A percentile compares a stretch with the other conserved stretches of the same genome.
Conservation (phyloP, 2,888 invertebrate species). For the Drepana falcataria region DNA sequence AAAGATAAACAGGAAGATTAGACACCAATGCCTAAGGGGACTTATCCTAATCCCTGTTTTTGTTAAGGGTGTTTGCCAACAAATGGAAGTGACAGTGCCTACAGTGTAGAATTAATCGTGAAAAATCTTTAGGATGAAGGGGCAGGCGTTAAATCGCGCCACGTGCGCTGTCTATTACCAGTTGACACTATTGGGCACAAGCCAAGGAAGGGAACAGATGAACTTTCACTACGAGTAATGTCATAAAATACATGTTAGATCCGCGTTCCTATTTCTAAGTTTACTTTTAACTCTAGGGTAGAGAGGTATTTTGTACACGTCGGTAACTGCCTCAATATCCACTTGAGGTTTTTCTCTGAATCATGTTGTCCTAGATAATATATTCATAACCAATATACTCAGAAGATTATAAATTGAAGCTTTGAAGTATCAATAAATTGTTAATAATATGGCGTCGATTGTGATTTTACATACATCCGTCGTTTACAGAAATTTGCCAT, state of each 20-base stretch:
- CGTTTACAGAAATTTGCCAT: no score
- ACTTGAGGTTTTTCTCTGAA: no score
- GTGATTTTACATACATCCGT: no score
- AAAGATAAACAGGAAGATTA: constrained; percentile 63
- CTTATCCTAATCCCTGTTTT: constrained; percentile 72
- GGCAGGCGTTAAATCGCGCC: constrained; percentile 60
- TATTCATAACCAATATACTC: no score
- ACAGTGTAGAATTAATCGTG: constrained; percentile 72
- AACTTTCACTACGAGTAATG: constrained; percentile 31
- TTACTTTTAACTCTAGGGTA: not conserved
- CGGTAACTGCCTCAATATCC: no score
- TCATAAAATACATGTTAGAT: constrained; percentile 19
- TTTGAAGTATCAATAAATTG: no score
- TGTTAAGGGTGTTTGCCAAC: constrained; percentile 69
- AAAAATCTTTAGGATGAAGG: constrained; percentile 63
- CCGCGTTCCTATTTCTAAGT: constrained; percentile 19
- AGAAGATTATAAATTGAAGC: no score
- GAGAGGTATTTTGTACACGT: no score
- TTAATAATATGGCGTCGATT: no score
- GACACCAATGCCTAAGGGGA: constrained; percentile 56
- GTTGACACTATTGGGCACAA: constrained; percentile 65
- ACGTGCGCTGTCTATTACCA: constrained; percentile 72
- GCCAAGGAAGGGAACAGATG: constrained; percentile 46
- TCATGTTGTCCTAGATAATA: not conserved
- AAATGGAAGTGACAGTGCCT: constrained; percentile 72